phyloP scores from a whole-genome alignment of 2,113 vertebrate species.

The Hemichromis elongatus region DNA sequence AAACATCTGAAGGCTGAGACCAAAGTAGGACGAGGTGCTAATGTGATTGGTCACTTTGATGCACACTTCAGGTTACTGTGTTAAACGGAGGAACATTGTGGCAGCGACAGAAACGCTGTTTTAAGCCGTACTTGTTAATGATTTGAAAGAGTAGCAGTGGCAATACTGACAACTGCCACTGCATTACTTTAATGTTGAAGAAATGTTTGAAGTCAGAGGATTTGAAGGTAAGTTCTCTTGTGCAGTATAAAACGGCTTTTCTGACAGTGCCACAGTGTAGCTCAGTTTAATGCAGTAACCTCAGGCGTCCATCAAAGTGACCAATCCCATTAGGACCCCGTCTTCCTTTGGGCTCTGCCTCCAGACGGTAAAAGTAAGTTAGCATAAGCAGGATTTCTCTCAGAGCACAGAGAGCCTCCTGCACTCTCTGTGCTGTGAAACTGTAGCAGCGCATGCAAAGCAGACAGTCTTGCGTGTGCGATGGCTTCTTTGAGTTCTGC shows the following conservation, averaged over 20 bases:
- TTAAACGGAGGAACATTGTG: not conserved
- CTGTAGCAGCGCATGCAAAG: not conserved
- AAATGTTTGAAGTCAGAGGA: not conserved
- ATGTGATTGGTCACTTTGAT: not conserved
- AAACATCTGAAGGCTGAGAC: not conserved
- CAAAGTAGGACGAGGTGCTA: not conserved
- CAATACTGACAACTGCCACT: not conserved
- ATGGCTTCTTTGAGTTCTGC: not conserved
- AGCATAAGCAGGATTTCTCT: not conserved
- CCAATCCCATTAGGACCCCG: not conserved
- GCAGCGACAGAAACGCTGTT: not conserved
- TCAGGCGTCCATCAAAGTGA: not conserved
- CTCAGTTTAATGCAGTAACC: not conserved
- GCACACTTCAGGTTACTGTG: not conserved
- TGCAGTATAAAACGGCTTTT: not conserved
- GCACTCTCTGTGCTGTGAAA: not conserved
- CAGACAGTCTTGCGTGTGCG: not conserved
- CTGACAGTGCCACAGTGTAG: not conserved
- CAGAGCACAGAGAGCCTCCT: not conserved
- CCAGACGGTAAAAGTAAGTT: not conserved
- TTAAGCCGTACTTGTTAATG: not conserved
- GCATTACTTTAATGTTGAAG: not conserved
- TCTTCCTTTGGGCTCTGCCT: not conserved
- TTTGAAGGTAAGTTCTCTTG: not conserved
- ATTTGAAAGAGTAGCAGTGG: not conserved